Conservation (phyloP, 2,797 vertebrate species). For the Muraenolepis orangiensis region DNA sequence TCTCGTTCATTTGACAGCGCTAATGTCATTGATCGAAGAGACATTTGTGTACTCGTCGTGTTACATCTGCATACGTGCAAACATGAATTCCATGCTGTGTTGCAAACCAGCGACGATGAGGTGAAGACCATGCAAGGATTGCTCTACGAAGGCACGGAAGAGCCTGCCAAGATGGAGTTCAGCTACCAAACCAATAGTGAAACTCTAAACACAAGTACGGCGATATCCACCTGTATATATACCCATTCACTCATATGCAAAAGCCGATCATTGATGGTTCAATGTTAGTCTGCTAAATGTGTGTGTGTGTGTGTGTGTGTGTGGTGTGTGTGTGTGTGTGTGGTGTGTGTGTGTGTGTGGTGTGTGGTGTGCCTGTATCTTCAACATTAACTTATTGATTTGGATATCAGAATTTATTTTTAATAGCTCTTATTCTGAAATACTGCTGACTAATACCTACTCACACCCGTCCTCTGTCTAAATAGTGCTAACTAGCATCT, state of each 20-base stretch:
- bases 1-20: too few species aligned
- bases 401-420: neutral
- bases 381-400: neutral
- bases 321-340: too few species aligned
- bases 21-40: too few species aligned
- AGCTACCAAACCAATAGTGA: slow-evolving; percentile 76
- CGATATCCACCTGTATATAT: neutral
- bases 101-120: slow-evolving; percentile 11
- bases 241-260: neutral
- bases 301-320: too few species aligned
- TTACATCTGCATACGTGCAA: neutral
- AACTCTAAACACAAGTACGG: neutral
- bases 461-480: too few species aligned
- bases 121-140: slow-evolving; percentile 55
- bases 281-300: too few species aligned
- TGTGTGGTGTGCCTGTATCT: neutral
- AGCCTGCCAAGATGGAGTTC: slow-evolving; percentile 73
- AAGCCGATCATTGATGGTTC: neutral
- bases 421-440: neutral
- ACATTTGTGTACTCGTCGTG: slow-evolving; percentile 2
- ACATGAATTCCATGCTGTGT: neutral
- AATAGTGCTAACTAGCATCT: neutral
- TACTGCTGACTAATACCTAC: neutral
- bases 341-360: too few species aligned
- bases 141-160: slow-evolving; percentile 49